Evolutionary conservation across 53 echinoderm and acorn worm genomes (phyloP).

Genomic region (Astropecten irregularis): DNA sequence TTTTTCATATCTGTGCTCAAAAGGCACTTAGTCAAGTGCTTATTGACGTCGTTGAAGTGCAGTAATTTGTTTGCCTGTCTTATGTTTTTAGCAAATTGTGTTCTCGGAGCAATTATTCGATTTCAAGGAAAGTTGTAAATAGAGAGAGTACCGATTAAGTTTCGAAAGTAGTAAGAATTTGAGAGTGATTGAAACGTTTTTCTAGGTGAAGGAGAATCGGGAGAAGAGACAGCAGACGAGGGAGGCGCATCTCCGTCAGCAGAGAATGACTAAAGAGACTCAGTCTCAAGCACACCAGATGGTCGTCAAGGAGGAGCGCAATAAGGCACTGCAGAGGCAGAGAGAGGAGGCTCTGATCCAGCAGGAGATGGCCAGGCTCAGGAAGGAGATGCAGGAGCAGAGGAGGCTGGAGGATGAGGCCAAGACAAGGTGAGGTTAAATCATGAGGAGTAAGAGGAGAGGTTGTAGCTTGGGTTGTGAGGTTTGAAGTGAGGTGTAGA

Average conservation of each 20-base stretch:
- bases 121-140: too few relatives aligned
- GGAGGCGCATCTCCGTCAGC: conserved; percentile 47
- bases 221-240: conserved; percentile 73
- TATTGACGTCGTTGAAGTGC: too few relatives aligned
- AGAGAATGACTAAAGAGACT: conserved; percentile 64
- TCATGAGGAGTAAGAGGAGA: background rate
- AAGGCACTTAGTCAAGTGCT: too few relatives aligned
- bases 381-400: conserved; percentile 86
- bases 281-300: conserved; percentile 88
- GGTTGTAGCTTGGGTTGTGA: too few relatives aligned
- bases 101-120: too few relatives aligned
- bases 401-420: conserved; percentile 72
- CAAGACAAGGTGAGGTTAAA: conserved; percentile 44
- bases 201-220: conserved; percentile 89
- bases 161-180: too few relatives aligned
- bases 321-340: conserved; percentile 63
- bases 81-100: too few relatives aligned
- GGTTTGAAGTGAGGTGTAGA: too few relatives aligned
- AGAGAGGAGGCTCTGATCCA: conserved; percentile 78
- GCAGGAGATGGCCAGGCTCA: conserved; percentile 88
- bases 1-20: too few relatives aligned
- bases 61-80: too few relatives aligned
- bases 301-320: conserved; percentile 85
- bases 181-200: too few relatives aligned
- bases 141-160: too few relatives aligned